Conservation (phyloP, 2,888 invertebrate species). For the Amblyteles armatorius region DNA sequence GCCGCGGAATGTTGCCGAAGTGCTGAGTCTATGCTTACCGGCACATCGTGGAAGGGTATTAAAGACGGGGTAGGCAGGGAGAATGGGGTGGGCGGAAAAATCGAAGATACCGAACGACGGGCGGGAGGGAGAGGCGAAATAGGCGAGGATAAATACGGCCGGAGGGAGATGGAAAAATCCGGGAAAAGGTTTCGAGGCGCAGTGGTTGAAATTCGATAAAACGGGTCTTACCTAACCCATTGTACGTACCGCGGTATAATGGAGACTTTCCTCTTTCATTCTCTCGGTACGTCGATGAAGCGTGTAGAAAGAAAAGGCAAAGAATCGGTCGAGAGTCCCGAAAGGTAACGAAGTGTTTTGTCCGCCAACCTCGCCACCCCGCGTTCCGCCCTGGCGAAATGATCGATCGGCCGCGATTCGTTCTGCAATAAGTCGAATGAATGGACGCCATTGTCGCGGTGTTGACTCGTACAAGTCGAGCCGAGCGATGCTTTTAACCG, state of each 20-base stretch:
- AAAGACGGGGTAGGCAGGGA: constrained; percentile 27
- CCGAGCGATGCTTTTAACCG: neutral
- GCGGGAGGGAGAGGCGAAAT: constrained; percentile 10
- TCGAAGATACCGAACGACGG: constrained; percentile 18
- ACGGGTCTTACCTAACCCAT: constrained; percentile 54
- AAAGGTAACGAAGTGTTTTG: constrained; percentile 57
- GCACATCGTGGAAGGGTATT: constrained; percentile 42
- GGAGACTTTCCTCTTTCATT: constrained; percentile 40
- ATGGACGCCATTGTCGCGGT: neutral
- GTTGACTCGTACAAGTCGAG: constrained; percentile 18
- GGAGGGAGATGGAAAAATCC: constrained; percentile 43
- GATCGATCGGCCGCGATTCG: constrained; percentile 33
- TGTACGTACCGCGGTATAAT: constrained; percentile 53
- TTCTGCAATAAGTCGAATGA: constrained; percentile 3
- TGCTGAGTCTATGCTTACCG: constrained; percentile 59
- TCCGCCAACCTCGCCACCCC: constrained; percentile 12
- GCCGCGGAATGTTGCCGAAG: constrained; percentile 32
- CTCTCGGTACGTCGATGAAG: neutral
- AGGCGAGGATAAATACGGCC: constrained; percentile 30
- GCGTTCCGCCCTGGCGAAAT: constrained; percentile 21
- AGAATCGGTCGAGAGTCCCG: constrained; percentile 27
- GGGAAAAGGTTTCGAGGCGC: constrained; percentile 38
- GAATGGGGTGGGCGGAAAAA: constrained; percentile 20
- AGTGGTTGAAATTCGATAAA: constrained; percentile 55
- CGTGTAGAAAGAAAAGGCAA: constrained; percentile 46